These are phyloP conservation scores for Bradypodion pumilum DNA, from an alignment of 2,797 vertebrate genomes.

Conservation along the genomic window DNA sequence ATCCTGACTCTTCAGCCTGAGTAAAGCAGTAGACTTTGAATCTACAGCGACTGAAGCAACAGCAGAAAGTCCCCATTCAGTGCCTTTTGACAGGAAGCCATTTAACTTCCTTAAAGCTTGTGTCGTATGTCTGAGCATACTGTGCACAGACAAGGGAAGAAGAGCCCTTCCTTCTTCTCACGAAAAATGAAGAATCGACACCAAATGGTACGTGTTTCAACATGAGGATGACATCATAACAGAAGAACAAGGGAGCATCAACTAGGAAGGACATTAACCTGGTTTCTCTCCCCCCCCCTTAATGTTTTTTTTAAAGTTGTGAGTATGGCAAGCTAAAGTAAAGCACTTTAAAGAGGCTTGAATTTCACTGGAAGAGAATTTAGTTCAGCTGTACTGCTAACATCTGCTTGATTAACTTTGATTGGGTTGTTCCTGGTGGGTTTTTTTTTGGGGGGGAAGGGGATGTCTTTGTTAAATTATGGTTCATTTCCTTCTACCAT, in stretches of 20 bases:
- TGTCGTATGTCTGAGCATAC: constrained; percentile 60
- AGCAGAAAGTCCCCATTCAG: neutral
- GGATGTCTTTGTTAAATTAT: neutral
- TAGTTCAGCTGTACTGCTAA: neutral
- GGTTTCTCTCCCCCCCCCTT: constrained; percentile 41
- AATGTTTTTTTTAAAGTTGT: neutral
- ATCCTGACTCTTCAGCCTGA: neutral
- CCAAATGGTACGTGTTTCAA: constrained; percentile 66
- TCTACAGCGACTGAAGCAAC: neutral
- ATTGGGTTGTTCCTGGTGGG: neutral
- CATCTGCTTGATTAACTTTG: neutral
- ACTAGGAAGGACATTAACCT: constrained; percentile 63
- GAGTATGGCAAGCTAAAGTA: neutral
- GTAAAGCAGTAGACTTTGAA: neutral
- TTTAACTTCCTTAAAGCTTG: constrained; percentile 62
- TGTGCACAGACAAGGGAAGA: constrained; percentile 38
- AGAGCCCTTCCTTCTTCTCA: constrained; percentile 66
- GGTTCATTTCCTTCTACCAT: neutral
- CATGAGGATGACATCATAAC: constrained; percentile 67
- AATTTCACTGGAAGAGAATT: neutral
- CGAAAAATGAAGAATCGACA: constrained; percentile 36
- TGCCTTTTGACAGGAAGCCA: constrained; percentile 53
- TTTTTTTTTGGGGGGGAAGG: too few species aligned
- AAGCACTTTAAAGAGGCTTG: neutral
- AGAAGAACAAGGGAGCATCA: constrained; percentile 60